Evolutionary conservation across 1,140 invertebrate species (phyloP).

Genomic region (Apis cerana): DNA sequence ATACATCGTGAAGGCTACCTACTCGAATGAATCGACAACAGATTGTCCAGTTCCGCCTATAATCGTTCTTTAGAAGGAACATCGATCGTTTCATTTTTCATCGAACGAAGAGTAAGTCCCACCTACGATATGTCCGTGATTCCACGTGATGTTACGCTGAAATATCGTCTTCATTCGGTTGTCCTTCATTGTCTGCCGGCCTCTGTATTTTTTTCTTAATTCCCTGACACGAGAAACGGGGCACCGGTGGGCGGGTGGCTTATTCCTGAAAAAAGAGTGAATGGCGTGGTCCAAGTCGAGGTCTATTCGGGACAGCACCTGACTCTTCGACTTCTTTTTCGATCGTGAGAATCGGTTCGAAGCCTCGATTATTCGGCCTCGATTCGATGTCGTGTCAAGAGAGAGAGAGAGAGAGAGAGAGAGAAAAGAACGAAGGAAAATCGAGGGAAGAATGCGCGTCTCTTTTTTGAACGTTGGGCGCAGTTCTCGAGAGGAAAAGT

Average conservation of each 20-base stretch:
- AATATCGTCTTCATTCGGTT: slow-evolving; percentile 29
- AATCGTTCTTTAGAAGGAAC: neutral
- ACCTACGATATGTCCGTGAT: neutral
- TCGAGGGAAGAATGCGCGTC: neutral
- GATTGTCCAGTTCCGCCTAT: neutral
- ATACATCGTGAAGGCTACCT: neutral
- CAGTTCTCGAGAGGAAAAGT: neutral
- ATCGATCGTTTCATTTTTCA: slow-evolving; percentile 7
- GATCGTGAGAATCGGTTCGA: slow-evolving; percentile 57
- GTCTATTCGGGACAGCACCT: slow-evolving; percentile 57
- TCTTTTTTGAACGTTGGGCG: neutral
- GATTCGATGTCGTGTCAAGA: neutral
- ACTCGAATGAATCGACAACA: neutral
- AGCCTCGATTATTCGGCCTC: slow-evolving; percentile 37
- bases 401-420: neutral
- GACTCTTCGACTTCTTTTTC: slow-evolving; percentile 35
- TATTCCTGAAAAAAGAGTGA: slow-evolving; percentile 39
- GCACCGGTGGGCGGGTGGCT: slow-evolving; percentile 56
- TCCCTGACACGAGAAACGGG: slow-evolving; percentile 48
- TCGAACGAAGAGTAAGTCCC: neutral
- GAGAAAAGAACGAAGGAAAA: neutral
- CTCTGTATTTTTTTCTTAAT: slow-evolving; percentile 31
- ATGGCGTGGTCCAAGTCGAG: slow-evolving; percentile 33
- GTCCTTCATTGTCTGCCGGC: slow-evolving; percentile 12
- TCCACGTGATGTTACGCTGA: slow-evolving; percentile 10